Base-by-base conservation (phyloP, 1,140 invertebrate genomes). In the Ruditapes philippinarum region DNA sequence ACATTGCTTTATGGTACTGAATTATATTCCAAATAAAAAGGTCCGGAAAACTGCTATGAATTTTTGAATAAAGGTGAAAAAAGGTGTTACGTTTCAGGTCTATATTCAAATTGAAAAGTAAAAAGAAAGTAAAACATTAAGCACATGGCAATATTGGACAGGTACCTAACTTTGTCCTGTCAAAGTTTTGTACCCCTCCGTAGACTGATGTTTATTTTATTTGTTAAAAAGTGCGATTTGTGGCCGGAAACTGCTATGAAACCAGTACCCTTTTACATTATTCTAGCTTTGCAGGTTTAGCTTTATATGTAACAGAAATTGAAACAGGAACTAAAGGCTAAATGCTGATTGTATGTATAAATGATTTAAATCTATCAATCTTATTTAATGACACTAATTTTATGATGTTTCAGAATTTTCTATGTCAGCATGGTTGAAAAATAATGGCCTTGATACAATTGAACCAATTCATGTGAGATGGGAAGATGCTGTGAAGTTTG, bases 371-470 rank as follows among this genome's bases (percentile, higher is more conserved):
- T n/a, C 5, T 60, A n/a, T 7, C 5, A 19, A 19, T n/a, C 57
- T 60, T 7, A 12, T 60, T 60, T 19, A 7, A 60, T 12, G 17
- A 12, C 62, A 31, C 33, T 9, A 9, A 65, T 31, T 36, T 31
- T 31, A 65, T 73, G 19, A 14, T 73, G 4, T 54, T 17, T 78
- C 62, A 81, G 78, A 81, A 19, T 81, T 81, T 62, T 81, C 78
- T 1, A 36, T 62, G 3, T 22, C 22, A 25, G 54, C 68, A 25
- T 45, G 62, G 31, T 17, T 81, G 3, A 22, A 31, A n/a, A 49
- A 81, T 31, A 51, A 81, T 38, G 78, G 78, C 9, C 17, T 81
- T 12, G 28, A 17, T 17, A 17, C 11, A 14, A 28, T 81, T 28
- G 17, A n/a, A 28, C 42, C 57, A 3, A 5, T 28, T 5, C 42